Evolutionary conservation across 2,888 invertebrate species (phyloP).

Genomic region (Polydrusus pterygomalis): DNA sequence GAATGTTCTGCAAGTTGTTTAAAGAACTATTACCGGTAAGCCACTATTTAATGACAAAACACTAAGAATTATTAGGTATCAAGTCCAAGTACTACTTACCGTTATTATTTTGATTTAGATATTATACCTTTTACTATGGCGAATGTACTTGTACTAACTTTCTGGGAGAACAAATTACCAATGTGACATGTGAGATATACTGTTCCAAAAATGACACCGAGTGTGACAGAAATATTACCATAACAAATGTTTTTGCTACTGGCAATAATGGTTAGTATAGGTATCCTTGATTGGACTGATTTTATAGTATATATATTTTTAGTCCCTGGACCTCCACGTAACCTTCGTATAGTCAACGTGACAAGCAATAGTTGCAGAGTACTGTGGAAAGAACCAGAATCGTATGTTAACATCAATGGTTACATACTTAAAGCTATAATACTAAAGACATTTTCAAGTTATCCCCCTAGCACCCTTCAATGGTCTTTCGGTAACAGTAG

Average conservation of each 20-base stretch:
- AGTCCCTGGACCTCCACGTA: slow-evolving; percentile 83
- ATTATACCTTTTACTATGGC: slow-evolving; percentile 61
- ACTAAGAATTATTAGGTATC: too few relatives aligned
- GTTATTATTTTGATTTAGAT: slow-evolving; percentile 58
- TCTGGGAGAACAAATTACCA: slow-evolving; percentile 63
- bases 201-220: slow-evolving; percentile 61
- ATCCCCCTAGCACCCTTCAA: slow-evolving; percentile 73
- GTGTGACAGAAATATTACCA: slow-evolving; percentile 46
- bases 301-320: slow-evolving; percentile 43
- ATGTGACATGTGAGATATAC: slow-evolving; percentile 56
- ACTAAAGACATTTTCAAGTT: slow-evolving; percentile 76
- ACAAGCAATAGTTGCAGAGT: slow-evolving; percentile 79
- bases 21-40: slow-evolving; percentile 63
- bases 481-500: slow-evolving; percentile 78
- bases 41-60: too few relatives aligned
- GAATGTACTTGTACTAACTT: slow-evolving; percentile 66
- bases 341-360: slow-evolving; percentile 75
- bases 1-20: slow-evolving; percentile 63
- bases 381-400: slow-evolving; percentile 77
- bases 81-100: not conserved
- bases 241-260: slow-evolving; percentile 65
- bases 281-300: too few relatives aligned
- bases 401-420: slow-evolving; percentile 74
- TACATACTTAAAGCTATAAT: slow-evolving; percentile 76
- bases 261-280: slow-evolving; percentile 63